Evolutionary conservation across 2,797 vertebrate species (phyloP), one percentile per base, ranked within the genome.

Genomic region (Labroides dimidiatus): DNA sequence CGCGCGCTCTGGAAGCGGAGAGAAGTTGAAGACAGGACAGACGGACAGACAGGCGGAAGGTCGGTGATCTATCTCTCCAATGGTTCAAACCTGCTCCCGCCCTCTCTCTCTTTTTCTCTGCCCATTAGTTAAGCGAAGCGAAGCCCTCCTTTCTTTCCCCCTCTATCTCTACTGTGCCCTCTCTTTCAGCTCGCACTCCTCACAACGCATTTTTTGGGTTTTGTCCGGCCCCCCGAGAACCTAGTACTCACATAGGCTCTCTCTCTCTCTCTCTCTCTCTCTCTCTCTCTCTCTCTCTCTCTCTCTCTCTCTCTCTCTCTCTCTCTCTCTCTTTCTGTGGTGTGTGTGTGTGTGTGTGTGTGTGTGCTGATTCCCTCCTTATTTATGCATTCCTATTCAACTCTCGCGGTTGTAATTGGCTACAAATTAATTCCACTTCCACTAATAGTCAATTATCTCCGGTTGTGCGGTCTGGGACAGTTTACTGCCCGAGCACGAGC

Each of bases 391-490:
- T 92, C 92, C 92, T 93, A 94, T 94, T 95, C 93, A 91, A 78
- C 90, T 87, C 69, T 16, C 64, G 85, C 24, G 82, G n/a, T 84
- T 89, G 92, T 95, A 96, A 96, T 95, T 95, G 95, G 93, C 93
- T 95, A 95, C 95, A 95, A 96, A 95, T 95, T 93, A 96, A 95
- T 95, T 92, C 94, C 92, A 93, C 72, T 89, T 93, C 89, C 91
- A 87, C 88, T 95, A 94, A 94, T 93, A 91, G 94, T 84, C 94
- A 92, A 93, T 92, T 93, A 94, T 95, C 93, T 92, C 87, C 14
- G 88, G 89, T 79, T 58, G 85, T 77, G 78, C 80, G 55, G 87
- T 84, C 75, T 77, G 70, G 75, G 70, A 64, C 50, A 43, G 23
- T 64, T 75, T 77, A 78, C 85, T 83, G 63, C 72, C 80, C 79